Evolutionary conservation across 1,140 invertebrate species (phyloP), one percentile per base, ranked within the genome.

Genomic region (Portunus trituberculatus): DNA sequence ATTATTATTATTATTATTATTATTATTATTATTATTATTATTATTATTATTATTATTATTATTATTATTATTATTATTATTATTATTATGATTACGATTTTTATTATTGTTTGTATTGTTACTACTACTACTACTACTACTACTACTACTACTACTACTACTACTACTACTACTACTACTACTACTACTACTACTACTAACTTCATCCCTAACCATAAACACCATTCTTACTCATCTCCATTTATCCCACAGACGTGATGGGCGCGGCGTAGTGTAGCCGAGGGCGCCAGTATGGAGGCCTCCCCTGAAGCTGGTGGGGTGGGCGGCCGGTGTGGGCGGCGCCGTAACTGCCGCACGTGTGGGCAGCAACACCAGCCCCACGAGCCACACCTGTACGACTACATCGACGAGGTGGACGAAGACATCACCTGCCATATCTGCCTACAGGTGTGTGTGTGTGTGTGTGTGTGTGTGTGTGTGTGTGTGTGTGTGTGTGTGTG

Each of bases 401-500:
- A 97, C 96, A 97, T 97, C 87, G 97, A 97, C 88, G 97, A 97
- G n/a, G 97, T 97, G 20, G 97, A 97, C 95, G 97, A 97, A 95
- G 97, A 97, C 94, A 96, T 97, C 31, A 97, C 97, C 95, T 97
- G 97, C 96, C 97, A 97, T 94, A 97, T 97, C 52, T 97, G 97
- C 94, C 97, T 97, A 8, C 97, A 97, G 96, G 96, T 96, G 29
- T 93, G 91, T n/a, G 67, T n/a, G 67, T 76, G 67, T 76, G 67
- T 8, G 67, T 76, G 67, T 8, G 67, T n/a, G 67, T 2, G 87
- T 89, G 87, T 39, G 87, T 89, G 87, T 45, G 87, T 89, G 87
- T 45, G 31, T 59, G 52, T 52, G 48, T 52, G 48, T 52, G 48
- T 52, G 48, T 52, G 48, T 52, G 48, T 52, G 48, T 52, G 48